phyloP scores from a whole-genome alignment of 2,888 invertebrate genomes.

The Ennomos fuscantarius region DNA sequence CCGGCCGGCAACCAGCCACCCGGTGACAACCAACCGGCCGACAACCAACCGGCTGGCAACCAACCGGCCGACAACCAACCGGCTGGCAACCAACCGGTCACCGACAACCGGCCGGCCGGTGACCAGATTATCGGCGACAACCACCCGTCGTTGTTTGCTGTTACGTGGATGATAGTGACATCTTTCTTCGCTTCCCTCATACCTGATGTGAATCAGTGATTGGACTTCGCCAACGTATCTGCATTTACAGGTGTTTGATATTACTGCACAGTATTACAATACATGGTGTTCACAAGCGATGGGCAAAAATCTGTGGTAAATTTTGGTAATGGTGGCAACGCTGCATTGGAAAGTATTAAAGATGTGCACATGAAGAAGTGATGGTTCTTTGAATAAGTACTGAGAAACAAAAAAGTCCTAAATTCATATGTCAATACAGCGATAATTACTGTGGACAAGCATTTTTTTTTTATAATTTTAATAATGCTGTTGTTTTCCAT shows the following conservation, averaged over 20 bases:
- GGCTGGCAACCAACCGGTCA: conserved; percentile 34
- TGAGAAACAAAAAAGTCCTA: too few relatives aligned
- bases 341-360: too few relatives aligned
- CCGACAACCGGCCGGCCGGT: conserved; percentile 32
- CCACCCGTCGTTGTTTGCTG: conserved; percentile 85
- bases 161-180: conserved; percentile 95
- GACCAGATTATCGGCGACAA: conserved; percentile 42
- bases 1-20: conserved; percentile 26
- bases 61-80: conserved; percentile 18
- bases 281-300: too few relatives aligned
- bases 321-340: too few relatives aligned
- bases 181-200: conserved; percentile 97
- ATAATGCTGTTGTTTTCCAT: too few relatives aligned
- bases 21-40: conserved; percentile 19
- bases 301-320: too few relatives aligned
- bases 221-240: not conserved
- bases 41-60: conserved; percentile 26
- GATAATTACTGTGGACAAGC: too few relatives aligned
- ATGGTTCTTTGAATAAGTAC: too few relatives aligned
- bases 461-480: too few relatives aligned
- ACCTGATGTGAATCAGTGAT: conserved; percentile 90
- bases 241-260: conserved; percentile 1
- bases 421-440: too few relatives aligned
- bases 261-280: conserved; percentile 7
- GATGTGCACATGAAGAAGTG: too few relatives aligned